These are phyloP conservation scores for Pseudolaguvia tuberculata DNA, from an alignment of 2,113 vertebrate species.

Conservation along the genomic window DNA sequence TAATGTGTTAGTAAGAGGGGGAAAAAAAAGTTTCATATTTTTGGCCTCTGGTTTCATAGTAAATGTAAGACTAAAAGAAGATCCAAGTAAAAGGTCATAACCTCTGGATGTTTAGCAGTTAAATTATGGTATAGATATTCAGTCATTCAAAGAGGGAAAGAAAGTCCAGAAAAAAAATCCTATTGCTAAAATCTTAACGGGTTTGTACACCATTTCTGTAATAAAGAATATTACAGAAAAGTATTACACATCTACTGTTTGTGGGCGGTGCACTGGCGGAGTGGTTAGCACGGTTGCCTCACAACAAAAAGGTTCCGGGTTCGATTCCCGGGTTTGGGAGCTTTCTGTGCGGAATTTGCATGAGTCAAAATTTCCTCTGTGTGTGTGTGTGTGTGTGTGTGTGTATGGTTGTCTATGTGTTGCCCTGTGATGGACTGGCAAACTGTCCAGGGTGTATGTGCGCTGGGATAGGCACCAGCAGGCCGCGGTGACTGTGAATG, in stretches of 20 bases:
- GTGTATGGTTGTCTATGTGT: too few species aligned
- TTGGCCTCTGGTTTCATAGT: constrained; percentile 42
- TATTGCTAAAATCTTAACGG: too few species aligned
- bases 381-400: too few species aligned
- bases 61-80: constrained; percentile 26
- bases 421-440: neutral
- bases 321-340: too few species aligned
- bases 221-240: neutral
- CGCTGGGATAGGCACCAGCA: too few species aligned
- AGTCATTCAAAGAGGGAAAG: neutral
- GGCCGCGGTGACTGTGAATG: too few species aligned
- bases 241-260: neutral
- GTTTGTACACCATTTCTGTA: neutral
- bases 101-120: constrained; percentile 18
- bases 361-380: too few species aligned
- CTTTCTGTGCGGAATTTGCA: too few species aligned
- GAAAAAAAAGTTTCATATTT: constrained; percentile 39
- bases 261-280: too few species aligned
- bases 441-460: too few species aligned
- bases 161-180: neutral
- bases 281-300: too few species aligned
- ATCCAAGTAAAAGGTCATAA: constrained; percentile 20
- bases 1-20: neutral
- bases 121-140: constrained; percentile 5
- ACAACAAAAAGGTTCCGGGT: too few species aligned